Conservation (phyloP, 35 echinoderm and acorn worm species). For the Chiridota heheva region DNA sequence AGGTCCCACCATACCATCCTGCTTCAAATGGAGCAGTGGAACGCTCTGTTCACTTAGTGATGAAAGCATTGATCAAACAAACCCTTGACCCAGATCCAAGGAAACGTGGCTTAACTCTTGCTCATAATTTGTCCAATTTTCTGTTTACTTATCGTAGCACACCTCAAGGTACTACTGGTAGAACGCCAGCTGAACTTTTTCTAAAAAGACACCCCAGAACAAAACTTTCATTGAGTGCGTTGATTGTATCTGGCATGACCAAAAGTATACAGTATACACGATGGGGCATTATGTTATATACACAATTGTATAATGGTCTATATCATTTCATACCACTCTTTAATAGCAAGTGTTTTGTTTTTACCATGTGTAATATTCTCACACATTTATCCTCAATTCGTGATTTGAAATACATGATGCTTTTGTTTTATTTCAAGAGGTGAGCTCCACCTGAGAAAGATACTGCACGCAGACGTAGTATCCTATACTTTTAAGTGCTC, state of each 20-base stretch:
- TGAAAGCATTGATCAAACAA: slow-evolving; percentile 2
- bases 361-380: too few relatives aligned
- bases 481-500: background rate
- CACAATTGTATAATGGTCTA: too few relatives aligned
- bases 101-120: background rate
- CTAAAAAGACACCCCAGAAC: background rate
- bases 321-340: too few relatives aligned
- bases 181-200: slow-evolving; percentile 55
- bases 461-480: too few relatives aligned
- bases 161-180: slow-evolving; percentile 52
- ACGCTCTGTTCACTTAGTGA: slow-evolving; percentile 1
- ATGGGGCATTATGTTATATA: too few relatives aligned
- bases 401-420: too few relatives aligned
- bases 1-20: slow-evolving; percentile 49
- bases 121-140: slow-evolving; percentile 23
- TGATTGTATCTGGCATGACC: too few relatives aligned
- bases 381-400: too few relatives aligned
- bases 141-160: slow-evolving; percentile 42
- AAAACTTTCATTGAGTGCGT: background rate
- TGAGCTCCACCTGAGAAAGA: too few relatives aligned
- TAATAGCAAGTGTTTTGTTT: too few relatives aligned
- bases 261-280: too few relatives aligned
- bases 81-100: slow-evolving; percentile 18
- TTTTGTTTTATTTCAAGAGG: too few relatives aligned
- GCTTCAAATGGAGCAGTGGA: slow-evolving; percentile 33